These are phyloP conservation scores for Clamator glandarius DNA, from an alignment of 2,797 vertebrate species.

Conservation along the genomic window DNA sequence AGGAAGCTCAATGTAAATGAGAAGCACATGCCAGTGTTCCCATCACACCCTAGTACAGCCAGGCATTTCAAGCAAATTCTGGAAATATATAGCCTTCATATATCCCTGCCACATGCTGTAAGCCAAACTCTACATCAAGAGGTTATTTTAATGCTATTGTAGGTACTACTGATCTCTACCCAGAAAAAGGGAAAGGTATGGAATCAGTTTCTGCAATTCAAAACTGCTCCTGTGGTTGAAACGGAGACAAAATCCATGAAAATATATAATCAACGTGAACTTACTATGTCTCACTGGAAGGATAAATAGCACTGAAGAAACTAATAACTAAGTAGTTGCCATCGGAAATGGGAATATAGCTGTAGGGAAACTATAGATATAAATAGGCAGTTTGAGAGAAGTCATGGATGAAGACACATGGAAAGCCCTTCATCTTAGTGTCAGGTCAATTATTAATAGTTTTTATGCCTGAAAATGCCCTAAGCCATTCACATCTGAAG, in stretches of 20 bases:
- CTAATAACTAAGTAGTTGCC: accelerated
- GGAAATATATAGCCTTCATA: background rate
- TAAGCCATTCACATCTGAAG: background rate
- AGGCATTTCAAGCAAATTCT: background rate
- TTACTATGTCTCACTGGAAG: background rate
- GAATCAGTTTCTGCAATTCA: background rate
- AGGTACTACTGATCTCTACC: background rate
- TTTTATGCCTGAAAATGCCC: background rate
- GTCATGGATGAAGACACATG: slow-evolving; percentile 7
- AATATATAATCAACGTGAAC: background rate
- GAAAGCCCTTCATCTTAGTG: background rate
- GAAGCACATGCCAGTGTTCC: background rate
- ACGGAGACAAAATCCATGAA: background rate
- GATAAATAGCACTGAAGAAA: background rate
- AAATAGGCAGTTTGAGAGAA: background rate
- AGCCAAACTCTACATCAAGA: background rate
- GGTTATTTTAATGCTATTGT: background rate
- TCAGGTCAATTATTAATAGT: slow-evolving; percentile 31
- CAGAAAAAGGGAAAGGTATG: background rate
- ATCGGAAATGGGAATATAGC: background rate
- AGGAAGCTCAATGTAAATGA: background rate
- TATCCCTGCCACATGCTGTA: background rate
- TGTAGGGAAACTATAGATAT: background rate
- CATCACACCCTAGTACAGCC: background rate
- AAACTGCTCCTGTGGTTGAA: background rate